Evolutionary conservation across 2,888 invertebrate species (phyloP).

Genomic region (Frankliniella fusca): DNA sequence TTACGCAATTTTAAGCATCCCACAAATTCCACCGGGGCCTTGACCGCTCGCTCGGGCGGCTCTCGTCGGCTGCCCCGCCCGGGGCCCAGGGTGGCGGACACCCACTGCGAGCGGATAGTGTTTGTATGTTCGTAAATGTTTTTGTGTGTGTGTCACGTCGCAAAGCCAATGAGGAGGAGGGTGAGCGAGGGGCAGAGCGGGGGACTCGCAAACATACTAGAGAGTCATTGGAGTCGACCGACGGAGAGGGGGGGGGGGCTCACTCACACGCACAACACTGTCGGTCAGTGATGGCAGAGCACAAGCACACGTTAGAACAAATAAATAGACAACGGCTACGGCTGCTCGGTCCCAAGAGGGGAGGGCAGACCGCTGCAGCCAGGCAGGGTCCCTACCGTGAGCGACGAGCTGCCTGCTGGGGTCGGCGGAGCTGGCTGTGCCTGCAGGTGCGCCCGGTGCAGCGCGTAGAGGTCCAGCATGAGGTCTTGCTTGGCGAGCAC

Average conservation of each 20-base stretch:
- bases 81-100: background rate
- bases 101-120: no score
- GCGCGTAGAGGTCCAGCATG: constrained; percentile 21
- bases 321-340: no score
- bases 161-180: background rate
- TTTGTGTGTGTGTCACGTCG: background rate
- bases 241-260: no score
- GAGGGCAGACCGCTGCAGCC: background rate
- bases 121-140: no score
- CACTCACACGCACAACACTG: no score
- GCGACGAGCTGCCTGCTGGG: background rate
- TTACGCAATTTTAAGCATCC: background rate
- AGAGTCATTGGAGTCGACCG: no score
- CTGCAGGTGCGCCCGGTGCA: constrained; percentile 18
- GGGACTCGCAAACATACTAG: background rate
- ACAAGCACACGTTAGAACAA: no score
- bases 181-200: background rate
- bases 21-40: constrained; percentile 8
- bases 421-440: background rate
- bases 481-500: constrained; percentile 21
- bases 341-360: no score
- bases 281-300: no score
- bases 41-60: background rate
- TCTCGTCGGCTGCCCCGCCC: background rate
- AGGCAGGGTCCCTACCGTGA: background rate